Evolutionary conservation across 2,888 invertebrate species (phyloP), one percentile per base, ranked within the genome.

Genomic region (Xestia c-nigrum): DNA sequence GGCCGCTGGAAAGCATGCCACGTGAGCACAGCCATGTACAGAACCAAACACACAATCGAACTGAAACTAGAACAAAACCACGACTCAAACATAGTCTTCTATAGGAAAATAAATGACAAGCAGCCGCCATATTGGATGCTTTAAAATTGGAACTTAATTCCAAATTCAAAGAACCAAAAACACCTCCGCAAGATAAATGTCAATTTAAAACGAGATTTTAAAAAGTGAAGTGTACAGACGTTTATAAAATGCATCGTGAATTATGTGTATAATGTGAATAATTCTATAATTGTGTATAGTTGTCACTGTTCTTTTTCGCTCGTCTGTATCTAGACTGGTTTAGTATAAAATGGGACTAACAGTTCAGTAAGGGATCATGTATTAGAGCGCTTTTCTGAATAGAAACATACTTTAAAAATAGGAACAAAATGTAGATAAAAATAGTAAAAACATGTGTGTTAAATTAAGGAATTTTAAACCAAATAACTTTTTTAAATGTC

Each of bases 1-100:
- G 89, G 95, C 94, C 73, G 95, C 94, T 47, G 95, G 94, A 57
- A 94, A 91, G 82, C 92, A 91, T 76, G 89, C 89, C 59, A 94
- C 95, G 94, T 95, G 94, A 94, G 91, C 92, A 85, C 80, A 81
- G 68, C 74, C 78, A 78, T 81, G 81, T 83, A 81, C 76, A 85
- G 81, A 76, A 83, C 46, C 24, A 73, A 81, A 73, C 59, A 66
- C 64, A 61, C 76, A 78, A 82, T 70, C 72, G 71, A 83, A 85
- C 74, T 80, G 73, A 85, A 72, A 74, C 73, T 55, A 69, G 66
- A 88, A 80, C 68, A 70, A 78, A 74, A 12, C 70, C 31, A 64
- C 43, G 64, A 70, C 65, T 66, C 47, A 69, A 75, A 72, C 19
- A 57, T 67, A 74, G 77, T 77, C 46, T 72, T 78, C 38, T 52